Conservation (phyloP, 1,140 invertebrate species). For the Drosophila aff. region DNA sequence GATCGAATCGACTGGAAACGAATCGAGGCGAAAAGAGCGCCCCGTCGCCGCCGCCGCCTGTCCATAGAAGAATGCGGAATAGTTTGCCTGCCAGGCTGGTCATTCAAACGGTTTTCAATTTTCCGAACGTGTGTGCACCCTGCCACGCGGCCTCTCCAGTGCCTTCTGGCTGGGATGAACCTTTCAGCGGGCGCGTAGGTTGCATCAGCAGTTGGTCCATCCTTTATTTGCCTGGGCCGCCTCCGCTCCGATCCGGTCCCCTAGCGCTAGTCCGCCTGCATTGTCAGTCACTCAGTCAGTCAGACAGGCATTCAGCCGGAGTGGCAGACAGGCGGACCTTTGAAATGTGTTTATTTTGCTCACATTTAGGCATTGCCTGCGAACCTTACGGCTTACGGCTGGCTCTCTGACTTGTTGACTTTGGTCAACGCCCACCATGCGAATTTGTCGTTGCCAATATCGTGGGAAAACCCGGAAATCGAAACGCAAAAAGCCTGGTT, state of each 20-base stretch:
- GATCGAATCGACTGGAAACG: slow-evolving; percentile 47
- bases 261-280: slow-evolving; percentile 12
- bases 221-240: slow-evolving; percentile 22
- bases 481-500: background rate
- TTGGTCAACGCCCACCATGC: slow-evolving; percentile 57
- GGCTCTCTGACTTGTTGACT: slow-evolving; percentile 38
- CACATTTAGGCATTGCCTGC: slow-evolving; percentile 50
- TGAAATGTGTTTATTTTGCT: slow-evolving; percentile 53
- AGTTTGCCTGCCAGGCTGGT: slow-evolving; percentile 43
- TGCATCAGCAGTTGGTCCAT: slow-evolving; percentile 66
- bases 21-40: slow-evolving; percentile 37
- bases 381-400: slow-evolving; percentile 26
- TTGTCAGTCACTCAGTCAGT: slow-evolving; percentile 33
- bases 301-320: slow-evolving; percentile 19
- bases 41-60: slow-evolving; percentile 57
- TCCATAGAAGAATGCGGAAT: slow-evolving; percentile 73
- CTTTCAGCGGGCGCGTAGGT: slow-evolving; percentile 55
- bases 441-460: slow-evolving; percentile 48
- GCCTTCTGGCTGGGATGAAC: slow-evolving; percentile 23
- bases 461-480: slow-evolving; percentile 28
- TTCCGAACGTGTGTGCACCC: slow-evolving; percentile 39
- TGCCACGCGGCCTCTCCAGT: slow-evolving; percentile 21
- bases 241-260: slow-evolving; percentile 3
- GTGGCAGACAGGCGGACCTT: slow-evolving; percentile 34
- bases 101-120: slow-evolving; percentile 55